Conservation (phyloP, 2,888 invertebrate species). For the Tiliacea aurago region DNA sequence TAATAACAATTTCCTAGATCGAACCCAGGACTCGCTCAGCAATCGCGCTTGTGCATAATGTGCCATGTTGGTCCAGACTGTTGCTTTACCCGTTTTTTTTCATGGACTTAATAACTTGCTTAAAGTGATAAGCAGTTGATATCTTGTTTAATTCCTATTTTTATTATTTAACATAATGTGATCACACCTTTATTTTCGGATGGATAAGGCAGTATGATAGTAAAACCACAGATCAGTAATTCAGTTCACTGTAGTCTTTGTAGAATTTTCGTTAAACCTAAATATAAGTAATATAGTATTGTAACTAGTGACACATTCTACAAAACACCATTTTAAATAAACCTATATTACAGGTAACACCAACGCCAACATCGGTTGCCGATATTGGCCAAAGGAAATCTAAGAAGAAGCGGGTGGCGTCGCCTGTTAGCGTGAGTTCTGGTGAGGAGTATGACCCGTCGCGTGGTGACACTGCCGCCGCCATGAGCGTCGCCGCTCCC, state of each 20-base stretch:
- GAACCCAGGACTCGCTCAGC: not conserved
- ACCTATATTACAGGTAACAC: constrained; percentile 69
- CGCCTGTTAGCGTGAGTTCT: constrained; percentile 86
- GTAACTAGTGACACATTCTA: constrained; percentile 16
- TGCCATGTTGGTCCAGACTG: not conserved
- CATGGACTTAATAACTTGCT: not conserved
- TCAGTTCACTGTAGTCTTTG: not conserved
- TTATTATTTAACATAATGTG: not conserved
- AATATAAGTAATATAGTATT: not conserved
- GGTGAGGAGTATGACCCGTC: constrained; percentile 88
- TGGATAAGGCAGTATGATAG: not conserved
- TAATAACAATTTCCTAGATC: not conserved
- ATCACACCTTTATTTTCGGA: not conserved
- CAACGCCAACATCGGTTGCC: constrained; percentile 81
- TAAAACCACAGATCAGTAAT: not conserved
- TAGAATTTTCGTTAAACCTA: not conserved
- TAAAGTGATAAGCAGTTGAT: not conserved
- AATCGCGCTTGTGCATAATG: not conserved
- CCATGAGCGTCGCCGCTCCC: constrained; percentile 85
- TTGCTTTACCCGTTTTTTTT: not conserved
- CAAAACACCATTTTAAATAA: constrained; percentile 2
- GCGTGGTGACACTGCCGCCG: constrained; percentile 82
- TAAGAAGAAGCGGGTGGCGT: constrained; percentile 85
- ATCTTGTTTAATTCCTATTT: not conserved
- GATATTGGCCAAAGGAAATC: constrained; percentile 86